Evolutionary conservation across 2,113 vertebrate genomes (phyloP), one percentile per base, ranked within the genome.

Genomic region (Gavia stellata): DNA sequence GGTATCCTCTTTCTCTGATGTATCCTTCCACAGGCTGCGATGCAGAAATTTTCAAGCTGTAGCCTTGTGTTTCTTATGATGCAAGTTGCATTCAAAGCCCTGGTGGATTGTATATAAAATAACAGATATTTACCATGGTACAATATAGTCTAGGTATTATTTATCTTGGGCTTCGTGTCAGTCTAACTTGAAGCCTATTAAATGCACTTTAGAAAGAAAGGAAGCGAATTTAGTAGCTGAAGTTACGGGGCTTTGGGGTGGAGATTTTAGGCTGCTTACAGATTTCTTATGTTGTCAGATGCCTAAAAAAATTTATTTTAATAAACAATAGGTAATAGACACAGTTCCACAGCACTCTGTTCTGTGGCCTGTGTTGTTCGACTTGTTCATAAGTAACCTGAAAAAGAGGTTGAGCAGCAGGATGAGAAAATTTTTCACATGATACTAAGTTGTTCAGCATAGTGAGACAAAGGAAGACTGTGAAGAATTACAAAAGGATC

Each of bases 401-500:
- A 61, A 89, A 89, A 92, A 87, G 61, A 47, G 33, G 26, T 33
- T 86, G 65, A 59, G n/a, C 33, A 59, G 58, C 24, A 73, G 61
- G 81, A 84, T 63, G 38, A 79, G 77, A 74, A 28, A 38, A 6
- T 34, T 83, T 83, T 86, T 87, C 66, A 66, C 49, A 47, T 1
- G 2, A 73, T 73, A 50, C 34, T 14, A n/a, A 82, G 67, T 89
- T 94, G 81, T 72, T 92, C 87, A 87, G 13, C 44, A 33, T 23
- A 82, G 24, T 23, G 49, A 94, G 53, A 95, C 86, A 92, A 92
- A 91, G 81, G 40, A 91, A 95, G 4, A 44, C 70, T 96, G 83
- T 89, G 89, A 85, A 86, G 23, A 86, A 82, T 94, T 88, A 82
- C 84, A 93, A 93, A 95, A 92, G 44, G 28, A 91, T 93, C 84